Conservation (phyloP, 2,888 invertebrate genomes). For the Cephus pygmeus region DNA sequence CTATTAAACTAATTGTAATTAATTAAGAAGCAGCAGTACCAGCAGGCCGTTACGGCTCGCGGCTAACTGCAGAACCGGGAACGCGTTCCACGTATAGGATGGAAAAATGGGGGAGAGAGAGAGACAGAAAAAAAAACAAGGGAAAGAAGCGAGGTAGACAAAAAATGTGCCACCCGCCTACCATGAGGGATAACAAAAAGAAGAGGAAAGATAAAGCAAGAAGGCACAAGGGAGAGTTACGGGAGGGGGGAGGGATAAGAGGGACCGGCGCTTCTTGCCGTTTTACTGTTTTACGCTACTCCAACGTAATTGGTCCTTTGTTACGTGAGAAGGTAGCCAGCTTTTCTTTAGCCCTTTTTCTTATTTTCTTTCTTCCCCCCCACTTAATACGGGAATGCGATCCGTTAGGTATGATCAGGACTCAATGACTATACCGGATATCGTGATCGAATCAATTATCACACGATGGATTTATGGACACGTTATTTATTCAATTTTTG, state of each 20-base stretch:
- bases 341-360: neutral
- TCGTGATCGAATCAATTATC: neutral
- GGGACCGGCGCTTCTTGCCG: neutral
- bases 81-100: conserved; percentile 16
- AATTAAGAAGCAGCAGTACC: conserved; percentile 53
- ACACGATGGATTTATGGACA: neutral
- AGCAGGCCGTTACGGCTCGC: conserved; percentile 28
- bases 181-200: neutral
- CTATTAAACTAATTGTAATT: conserved; percentile 64
- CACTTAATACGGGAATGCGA: neutral
- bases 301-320: neutral
- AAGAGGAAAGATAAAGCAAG: conserved; percentile 2
- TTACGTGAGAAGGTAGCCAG: neutral
- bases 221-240: neutral
- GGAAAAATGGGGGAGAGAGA: neutral
- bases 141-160: conserved; percentile 4
- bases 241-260: neutral
- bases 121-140: neutral
- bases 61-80: conserved; percentile 27
- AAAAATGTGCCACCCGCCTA: neutral
- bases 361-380: neutral
- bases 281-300: neutral
- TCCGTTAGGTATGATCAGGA: neutral
- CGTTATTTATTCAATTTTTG: neutral
- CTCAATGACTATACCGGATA: neutral